Conservation (phyloP, 2,888 invertebrate genomes). For the Prenolepis imparis region DNA sequence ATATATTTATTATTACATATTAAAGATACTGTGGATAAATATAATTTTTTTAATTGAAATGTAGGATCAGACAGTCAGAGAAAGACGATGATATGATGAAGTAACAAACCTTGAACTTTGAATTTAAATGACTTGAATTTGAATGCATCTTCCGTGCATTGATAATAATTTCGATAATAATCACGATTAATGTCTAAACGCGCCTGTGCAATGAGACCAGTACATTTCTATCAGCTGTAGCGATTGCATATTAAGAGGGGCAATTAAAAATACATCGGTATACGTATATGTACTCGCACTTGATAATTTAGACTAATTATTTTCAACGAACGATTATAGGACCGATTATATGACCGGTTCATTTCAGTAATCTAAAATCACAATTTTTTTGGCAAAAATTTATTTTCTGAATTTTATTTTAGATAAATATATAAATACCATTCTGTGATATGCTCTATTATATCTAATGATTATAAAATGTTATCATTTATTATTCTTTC, state of each 20-base stretch:
- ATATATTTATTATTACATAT: background rate
- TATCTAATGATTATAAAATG: background rate
- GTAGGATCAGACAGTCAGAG: background rate
- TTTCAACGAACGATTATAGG: background rate
- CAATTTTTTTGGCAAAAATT: background rate
- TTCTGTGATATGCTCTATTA: background rate
- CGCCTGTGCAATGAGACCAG: constrained; percentile 36
- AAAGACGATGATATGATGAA: background rate
- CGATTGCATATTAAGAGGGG: constrained; percentile 59
- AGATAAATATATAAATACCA: background rate
- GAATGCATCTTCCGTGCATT: background rate
- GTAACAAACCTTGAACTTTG: background rate
- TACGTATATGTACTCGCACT: background rate
- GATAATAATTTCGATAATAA: too few relatives aligned
- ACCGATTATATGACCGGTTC: background rate
- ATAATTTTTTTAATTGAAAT: background rate
- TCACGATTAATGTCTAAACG: constrained; percentile 1
- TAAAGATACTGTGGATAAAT: background rate
- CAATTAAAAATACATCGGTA: background rate
- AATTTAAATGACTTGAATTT: constrained; percentile 36
- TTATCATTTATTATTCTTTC: background rate
- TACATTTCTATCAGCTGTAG: background rate
- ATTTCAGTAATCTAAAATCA: background rate
- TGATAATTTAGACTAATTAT: background rate
- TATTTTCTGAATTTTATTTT: background rate